Evolutionary conservation across 2,113 vertebrate genomes (phyloP).

Genomic region (Psophia crepitans): DNA sequence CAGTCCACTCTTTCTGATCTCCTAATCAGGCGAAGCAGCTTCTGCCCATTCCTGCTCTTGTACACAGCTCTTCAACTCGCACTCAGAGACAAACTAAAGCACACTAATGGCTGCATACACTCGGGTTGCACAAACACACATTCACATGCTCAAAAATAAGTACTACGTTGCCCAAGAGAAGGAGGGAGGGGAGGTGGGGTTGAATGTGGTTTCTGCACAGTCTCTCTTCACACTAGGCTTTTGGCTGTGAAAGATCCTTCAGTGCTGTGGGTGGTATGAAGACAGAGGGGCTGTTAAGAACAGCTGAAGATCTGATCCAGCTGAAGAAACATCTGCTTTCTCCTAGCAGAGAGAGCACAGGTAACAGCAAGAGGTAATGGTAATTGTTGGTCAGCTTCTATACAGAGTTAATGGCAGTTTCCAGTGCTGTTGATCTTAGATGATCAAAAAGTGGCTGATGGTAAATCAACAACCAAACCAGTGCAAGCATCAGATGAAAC

Average conservation of each 20-base stretch:
- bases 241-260: neutral
- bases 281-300: neutral
- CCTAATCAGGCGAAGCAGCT: neutral
- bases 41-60: neutral
- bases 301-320: neutral
- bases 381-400: neutral
- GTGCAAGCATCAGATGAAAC: neutral
- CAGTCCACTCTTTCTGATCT: neutral
- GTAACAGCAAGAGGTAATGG: neutral
- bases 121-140: neutral
- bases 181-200: neutral
- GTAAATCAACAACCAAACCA: neutral
- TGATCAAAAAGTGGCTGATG: neutral
- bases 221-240: neutral
- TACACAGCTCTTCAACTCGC: neutral
- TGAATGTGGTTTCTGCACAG: neutral
- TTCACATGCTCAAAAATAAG: neutral
- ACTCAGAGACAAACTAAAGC: neutral
- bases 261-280: rapidly evolving
- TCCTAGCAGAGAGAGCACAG: neutral
- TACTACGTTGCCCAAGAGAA: rapidly evolving
- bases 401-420: neutral
- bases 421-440: neutral
- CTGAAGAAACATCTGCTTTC: neutral
- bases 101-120: neutral